Evolutionary conservation across 2,113 vertebrate species (phyloP), one percentile per base, ranked within the genome.

Genomic region (Salvelinus sp.): DNA sequence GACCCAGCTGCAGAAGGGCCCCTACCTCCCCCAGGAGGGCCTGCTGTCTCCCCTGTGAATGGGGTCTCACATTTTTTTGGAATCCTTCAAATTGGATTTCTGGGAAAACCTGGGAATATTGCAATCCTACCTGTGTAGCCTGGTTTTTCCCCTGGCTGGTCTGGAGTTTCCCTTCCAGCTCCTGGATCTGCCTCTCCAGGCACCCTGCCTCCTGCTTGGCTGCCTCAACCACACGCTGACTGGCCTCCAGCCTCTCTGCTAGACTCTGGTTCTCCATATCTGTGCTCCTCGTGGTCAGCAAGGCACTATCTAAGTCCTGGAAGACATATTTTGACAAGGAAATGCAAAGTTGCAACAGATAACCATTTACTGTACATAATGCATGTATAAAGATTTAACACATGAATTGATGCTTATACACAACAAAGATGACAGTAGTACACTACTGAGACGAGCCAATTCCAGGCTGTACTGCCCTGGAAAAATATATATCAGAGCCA

Each of bases 251-350:
- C 70, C 92, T 92, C 58, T 93, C 93, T 72, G 85, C 86, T 2
- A 96, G 90, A 54, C 76, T 85, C 78, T 86, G 90, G 57, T 84
- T 92, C 83, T 96, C 94, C 64, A 76, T 79, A 78, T 96, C 95
- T 22, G 94, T 87, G 78, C 64, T 88, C 74, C 87, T 89, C 74
- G 86, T 95, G 10, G 84, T 88, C 81, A 80, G 70, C 16, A 75
- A 0, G 69, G 92, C 74, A 0, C 75, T 84, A 22, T 95, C 92
- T 69, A 96, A 81, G 84, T 96, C 95, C 97, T 97, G 80, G 79
- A 79, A 69, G 70, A 75, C 58, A 69, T 14, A 65, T 69, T 44
- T 7, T 10, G 25, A 20, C 23, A 58, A 60, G 60, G 7, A 44
- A 28, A 12, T n/a, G 9, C 25, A 10, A 16, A 67, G 47, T 10